Evolutionary conservation across 2,888 invertebrate genomes (phyloP).

Genomic region (Tenthredo scrophulariae): DNA sequence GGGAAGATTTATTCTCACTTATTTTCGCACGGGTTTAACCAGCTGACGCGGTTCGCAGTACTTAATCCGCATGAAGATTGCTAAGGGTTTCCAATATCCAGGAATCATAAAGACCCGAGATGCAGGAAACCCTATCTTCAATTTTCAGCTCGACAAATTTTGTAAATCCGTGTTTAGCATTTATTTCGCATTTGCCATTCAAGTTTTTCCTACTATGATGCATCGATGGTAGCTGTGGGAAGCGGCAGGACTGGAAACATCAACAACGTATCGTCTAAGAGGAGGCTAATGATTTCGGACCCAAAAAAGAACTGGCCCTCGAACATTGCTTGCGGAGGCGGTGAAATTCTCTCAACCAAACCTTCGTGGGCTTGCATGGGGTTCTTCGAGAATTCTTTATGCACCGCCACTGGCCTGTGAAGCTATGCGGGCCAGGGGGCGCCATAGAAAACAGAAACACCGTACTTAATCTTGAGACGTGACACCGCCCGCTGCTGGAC

Average conservation of each 20-base stretch:
- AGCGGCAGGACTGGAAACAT: slow-evolving; percentile 28
- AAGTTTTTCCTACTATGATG: slow-evolving; percentile 1
- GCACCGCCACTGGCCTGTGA: slow-evolving; percentile 50
- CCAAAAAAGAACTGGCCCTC: slow-evolving; percentile 32
- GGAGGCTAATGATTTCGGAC: slow-evolving; percentile 43
- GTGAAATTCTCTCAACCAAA: slow-evolving; percentile 35
- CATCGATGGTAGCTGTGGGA: slow-evolving; percentile 16
- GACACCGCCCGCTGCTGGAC: slow-evolving; percentile 44
- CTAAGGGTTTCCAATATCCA: background rate
- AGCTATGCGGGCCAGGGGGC: slow-evolving; percentile 52
- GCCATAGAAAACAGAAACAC: slow-evolving; percentile 50
- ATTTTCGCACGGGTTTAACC: slow-evolving; percentile 16
- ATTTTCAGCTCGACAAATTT: slow-evolving; percentile 21
- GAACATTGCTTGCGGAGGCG: slow-evolving; percentile 35
- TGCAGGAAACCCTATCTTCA: slow-evolving; percentile 13
- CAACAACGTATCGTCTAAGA: slow-evolving; percentile 35
- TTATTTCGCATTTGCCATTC: slow-evolving; percentile 11
- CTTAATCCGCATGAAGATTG: background rate
- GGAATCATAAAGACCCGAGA: background rate
- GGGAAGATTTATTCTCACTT: background rate
- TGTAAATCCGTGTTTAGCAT: slow-evolving; percentile 1
- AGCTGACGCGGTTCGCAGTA: background rate
- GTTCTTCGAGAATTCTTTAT: slow-evolving; percentile 42
- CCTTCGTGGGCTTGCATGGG: slow-evolving; percentile 35
- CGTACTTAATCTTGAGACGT: slow-evolving; percentile 51